Conservation (phyloP, 2,113 vertebrate species). For the Silurus glanis region DNA sequence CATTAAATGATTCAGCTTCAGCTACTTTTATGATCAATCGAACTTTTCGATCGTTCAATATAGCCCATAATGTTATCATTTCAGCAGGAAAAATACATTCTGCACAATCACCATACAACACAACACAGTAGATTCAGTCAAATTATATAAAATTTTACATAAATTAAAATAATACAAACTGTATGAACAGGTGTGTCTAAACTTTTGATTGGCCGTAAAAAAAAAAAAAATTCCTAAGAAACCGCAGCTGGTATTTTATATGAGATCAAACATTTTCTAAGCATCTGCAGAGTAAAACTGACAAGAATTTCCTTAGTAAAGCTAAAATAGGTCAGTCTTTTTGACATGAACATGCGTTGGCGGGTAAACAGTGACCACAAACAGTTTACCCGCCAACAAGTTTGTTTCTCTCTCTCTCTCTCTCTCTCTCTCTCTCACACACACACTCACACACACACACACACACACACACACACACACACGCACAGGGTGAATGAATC, state of each 20-base stretch:
- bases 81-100: not conserved
- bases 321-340: slow-evolving; percentile 52
- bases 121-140: not conserved
- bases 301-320: slow-evolving; percentile 47
- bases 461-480: slow-evolving; percentile 29
- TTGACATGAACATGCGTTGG: slow-evolving; percentile 54
- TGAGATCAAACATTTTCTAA: not conserved
- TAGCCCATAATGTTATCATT: too few relatives aligned
- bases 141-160: not conserved
- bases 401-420: too few relatives aligned
- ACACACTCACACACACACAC: not conserved
- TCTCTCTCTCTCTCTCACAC: too few relatives aligned
- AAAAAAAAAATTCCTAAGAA: not conserved
- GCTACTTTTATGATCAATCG: too few relatives aligned
- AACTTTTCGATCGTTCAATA: too few relatives aligned
- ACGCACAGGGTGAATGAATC: not conserved
- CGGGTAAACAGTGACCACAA: slow-evolving; percentile 40
- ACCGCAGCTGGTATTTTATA: not conserved
- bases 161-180: not conserved
- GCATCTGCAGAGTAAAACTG: slow-evolving; percentile 33
- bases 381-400: slow-evolving; percentile 14
- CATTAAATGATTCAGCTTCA: too few relatives aligned
- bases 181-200: not conserved
- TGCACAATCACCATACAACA: not conserved
- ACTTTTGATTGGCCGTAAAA: not conserved